These are phyloP conservation scores for Centropyge bicolor DNA, from an alignment of 2,797 vertebrate genomes.

Conservation along the genomic window DNA sequence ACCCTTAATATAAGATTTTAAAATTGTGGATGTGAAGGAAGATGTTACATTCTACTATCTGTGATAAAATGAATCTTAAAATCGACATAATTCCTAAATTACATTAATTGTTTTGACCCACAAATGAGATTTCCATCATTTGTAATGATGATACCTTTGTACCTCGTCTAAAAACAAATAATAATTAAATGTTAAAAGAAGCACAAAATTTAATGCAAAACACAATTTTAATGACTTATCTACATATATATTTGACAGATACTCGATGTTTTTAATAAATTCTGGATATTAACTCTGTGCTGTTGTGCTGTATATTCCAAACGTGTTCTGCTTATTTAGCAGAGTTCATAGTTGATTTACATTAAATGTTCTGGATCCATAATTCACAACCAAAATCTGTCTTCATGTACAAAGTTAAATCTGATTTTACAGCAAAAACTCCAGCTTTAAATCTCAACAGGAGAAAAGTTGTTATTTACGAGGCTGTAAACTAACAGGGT, in stretches of 20 bases:
- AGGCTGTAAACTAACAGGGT: constrained; percentile 76
- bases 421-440: constrained; percentile 78
- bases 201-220: background rate
- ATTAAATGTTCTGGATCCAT: constrained; percentile 1
- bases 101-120: background rate
- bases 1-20: background rate
- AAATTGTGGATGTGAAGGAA: background rate
- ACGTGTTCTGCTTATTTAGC: constrained; percentile 64
- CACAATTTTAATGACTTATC: background rate
- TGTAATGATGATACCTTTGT: background rate
- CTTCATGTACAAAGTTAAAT: constrained; percentile 70
- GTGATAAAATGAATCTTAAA: background rate
- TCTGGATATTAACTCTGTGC: constrained; percentile 1
- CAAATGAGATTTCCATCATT: background rate
- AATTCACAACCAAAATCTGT: constrained; percentile 58
- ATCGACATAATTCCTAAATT: background rate
- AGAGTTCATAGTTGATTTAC: constrained; percentile 58
- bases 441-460: constrained; percentile 76
- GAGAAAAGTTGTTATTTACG: constrained; percentile 82
- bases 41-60: too few relatives aligned
- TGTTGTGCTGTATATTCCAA: constrained; percentile 21
- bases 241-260: background rate
- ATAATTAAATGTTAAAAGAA: background rate
- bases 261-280: background rate
- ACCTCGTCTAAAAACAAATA: background rate